These are phyloP conservation scores for Octopus sinensis DNA, from an alignment of 1,140 invertebrate genomes.

Conservation along the genomic window DNA sequence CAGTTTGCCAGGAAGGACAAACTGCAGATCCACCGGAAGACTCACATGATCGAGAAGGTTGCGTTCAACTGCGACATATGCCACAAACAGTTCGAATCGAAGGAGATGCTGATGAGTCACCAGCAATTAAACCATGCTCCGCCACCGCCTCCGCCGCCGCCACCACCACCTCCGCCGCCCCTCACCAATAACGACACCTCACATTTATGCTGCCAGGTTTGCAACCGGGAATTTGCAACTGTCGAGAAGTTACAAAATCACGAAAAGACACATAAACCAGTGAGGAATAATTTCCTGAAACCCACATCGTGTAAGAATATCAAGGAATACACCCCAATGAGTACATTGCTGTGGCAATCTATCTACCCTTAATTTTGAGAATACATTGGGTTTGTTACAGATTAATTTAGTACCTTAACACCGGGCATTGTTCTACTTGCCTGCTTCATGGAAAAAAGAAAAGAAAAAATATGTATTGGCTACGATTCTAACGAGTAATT, in stretches of 20 bases:
- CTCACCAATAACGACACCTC: neutral
- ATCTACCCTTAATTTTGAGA: neutral
- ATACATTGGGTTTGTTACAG: no score
- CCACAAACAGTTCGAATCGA: slow-evolving; percentile 23
- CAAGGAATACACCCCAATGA: slow-evolving; percentile 2
- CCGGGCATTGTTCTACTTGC: no score
- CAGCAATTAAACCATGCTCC: neutral
- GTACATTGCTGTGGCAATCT: neutral
- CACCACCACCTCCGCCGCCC: neutral
- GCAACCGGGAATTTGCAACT: neutral
- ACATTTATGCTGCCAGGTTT: neutral
- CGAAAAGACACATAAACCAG: neutral
- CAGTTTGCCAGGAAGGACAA: neutral
- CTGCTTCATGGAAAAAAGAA: no score
- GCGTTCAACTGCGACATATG: slow-evolving; percentile 40
- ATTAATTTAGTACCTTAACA: no score
- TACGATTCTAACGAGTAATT: no score
- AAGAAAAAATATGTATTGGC: no score
- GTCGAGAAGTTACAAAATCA: neutral
- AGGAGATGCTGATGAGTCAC: slow-evolving; percentile 27
- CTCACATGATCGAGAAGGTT: neutral
- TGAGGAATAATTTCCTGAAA: neutral
- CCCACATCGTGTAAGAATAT: slow-evolving; percentile 9
- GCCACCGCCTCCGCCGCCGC: neutral
- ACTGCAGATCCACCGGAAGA: neutral